Base-by-base conservation (phyloP, 37 sponge, comb jelly and placozoan species). In the Tethya wilhelma region DNA sequence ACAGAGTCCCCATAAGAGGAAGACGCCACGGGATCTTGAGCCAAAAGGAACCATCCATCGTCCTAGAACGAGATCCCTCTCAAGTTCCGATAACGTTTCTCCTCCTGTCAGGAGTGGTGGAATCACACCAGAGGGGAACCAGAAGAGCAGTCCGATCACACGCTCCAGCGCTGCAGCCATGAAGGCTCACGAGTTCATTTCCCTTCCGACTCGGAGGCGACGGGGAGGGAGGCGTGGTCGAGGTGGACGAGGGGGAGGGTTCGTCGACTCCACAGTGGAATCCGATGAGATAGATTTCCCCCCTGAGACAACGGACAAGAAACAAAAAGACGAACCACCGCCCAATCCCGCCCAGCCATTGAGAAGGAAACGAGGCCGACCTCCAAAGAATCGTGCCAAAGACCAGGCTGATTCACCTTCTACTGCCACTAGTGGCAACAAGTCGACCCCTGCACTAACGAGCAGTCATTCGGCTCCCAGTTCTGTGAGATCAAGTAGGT, bases 121-220 rank as follows among this genome's bases (percentile, higher is more conserved):
- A 7, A 1, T 53, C 0, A 38, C 40, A 12, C 46, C 46, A 3
- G n/a, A 3, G 19, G 70, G 41, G 19, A 44, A 25, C 9, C 75
- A n/a, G 19, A 32, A 37, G 46, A 75, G 56, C 67, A 75, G 75
- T 73, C 84, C 84, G 59, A 29, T 84, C 56, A 84, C 84, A 20
- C 55, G 84, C n/a, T 84, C 84, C 23, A 74, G 41, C 56, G 77
- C 84, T 29, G 84, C 84, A 2, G 33, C 75, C 33, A 31, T 74
- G 68, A 84, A 75, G 59, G 39, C 53, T 23, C 71, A 58, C 25
- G 84, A 75, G 69, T 84, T 84, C 67, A 59, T 84, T 12, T 74
- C 75, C 5, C 76, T 84, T 5, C 84, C 84, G 36, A 40, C 53
- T 23, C 26, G 41, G 33, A 64, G 44, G 40, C 41, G 41, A 8